Conservation (phyloP, 2,797 vertebrate species). For the Pelobates cultripes region DNA sequence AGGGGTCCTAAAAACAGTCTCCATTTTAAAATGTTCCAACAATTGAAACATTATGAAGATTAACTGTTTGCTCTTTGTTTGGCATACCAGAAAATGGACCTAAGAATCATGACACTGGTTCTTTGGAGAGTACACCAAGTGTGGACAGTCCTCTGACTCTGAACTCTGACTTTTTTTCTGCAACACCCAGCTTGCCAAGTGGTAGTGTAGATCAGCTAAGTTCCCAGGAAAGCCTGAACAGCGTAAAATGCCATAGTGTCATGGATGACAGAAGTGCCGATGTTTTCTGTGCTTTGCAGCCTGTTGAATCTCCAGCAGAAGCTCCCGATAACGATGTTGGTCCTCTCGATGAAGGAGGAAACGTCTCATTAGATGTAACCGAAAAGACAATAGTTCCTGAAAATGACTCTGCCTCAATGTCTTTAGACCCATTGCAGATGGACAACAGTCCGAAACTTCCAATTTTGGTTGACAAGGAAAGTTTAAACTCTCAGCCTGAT, state of each 20-base stretch:
- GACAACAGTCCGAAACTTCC: background rate
- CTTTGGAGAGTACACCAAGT: conserved; percentile 70
- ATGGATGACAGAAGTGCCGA: conserved; percentile 78
- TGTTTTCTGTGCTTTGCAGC: conserved; percentile 70
- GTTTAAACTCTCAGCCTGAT: background rate
- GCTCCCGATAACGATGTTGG: conserved; percentile 48
- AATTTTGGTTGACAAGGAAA: background rate
- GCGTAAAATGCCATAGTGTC: conserved; percentile 60
- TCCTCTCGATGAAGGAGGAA: background rate
- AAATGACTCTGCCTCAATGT: background rate
- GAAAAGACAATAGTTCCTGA: background rate
- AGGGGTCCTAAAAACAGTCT: too few relatives aligned
- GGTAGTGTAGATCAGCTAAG: conserved; percentile 76
- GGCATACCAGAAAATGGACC: conserved; percentile 62
- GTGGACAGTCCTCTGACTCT: conserved; percentile 76
- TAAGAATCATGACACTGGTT: conserved; percentile 59
- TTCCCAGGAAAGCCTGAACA: conserved; percentile 67
- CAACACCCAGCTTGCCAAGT: conserved; percentile 72
- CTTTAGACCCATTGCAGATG: background rate
- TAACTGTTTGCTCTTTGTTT: background rate
- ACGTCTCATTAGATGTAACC: background rate
- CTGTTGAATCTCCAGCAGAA: conserved; percentile 50
- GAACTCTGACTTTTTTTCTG: conserved; percentile 76
- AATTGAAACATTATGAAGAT: background rate
- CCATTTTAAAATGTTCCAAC: too few relatives aligned